Base-by-base conservation (phyloP, 2,888 invertebrate species). In the Camptogramma bilineatum region DNA sequence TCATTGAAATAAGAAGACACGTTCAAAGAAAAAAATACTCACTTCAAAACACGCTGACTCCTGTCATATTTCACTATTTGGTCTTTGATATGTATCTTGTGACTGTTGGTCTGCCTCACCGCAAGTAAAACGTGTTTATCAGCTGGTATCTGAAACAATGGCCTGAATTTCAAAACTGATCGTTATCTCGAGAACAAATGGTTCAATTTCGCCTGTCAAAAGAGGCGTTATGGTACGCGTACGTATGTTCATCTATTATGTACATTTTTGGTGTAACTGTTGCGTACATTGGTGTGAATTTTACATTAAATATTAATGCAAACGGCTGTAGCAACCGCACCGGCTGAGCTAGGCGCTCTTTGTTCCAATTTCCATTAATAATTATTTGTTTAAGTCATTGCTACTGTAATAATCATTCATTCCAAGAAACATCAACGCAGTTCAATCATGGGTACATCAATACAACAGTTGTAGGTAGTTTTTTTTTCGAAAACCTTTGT, bases 31-130 rank as follows among this genome's bases (percentile, higher is more conserved):
- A 34, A 31, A 48, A 55, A 69, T 76, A 91, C 94, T 94, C 83
- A 96, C 96, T 95, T 95, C 71, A 96, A 93, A 73, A 96, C 95
- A 67, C 96, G 94, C 82, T 96, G 96, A 83, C 95, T 95, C 74
- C 95, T 94, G 81, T 96, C 96, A 83, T 96, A 96, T 81, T 96
- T 96, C 73, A 95, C 95, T 80, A 95, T 94, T 88, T 95, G 95
- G 85, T 96, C 96, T 91, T 96, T 96, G 93, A 95, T 95, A 94
- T 96, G 95, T 88, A 95, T 95, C 90, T 96, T 95, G 85, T 96
- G 96, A 85, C 96, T 95, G 89, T 96, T 96, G 55, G 96, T 95
- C 83, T 97, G 97, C 81, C 96, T 94, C 72, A 97, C 95, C 61
- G 95, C 95, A 73, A 97, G 91, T 76, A 97, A 91, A 63, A 96